Evolutionary conservation across 2,113 vertebrate genomes (phyloP).

Genomic region (Dicentrarchus labrax): DNA sequence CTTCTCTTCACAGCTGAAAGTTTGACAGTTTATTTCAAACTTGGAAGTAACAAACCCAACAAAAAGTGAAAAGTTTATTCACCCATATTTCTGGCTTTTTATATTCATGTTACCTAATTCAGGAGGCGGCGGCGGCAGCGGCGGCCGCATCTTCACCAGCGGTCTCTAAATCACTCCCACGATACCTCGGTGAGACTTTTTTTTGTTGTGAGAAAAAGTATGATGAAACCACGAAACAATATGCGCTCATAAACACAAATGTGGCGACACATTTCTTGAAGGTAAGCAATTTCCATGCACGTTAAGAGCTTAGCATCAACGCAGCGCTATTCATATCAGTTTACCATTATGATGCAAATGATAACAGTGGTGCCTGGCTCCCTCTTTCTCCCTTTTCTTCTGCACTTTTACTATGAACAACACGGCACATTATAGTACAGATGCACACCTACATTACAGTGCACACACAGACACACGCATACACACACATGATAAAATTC

Average conservation of each 20-base stretch:
- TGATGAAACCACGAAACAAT: slow-evolving; percentile 79
- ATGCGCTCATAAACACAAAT: slow-evolving; percentile 42
- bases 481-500: slow-evolving; percentile 52
- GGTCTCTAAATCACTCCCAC: slow-evolving; percentile 64
- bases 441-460: slow-evolving; percentile 71
- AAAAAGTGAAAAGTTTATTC: slow-evolving; percentile 33
- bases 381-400: slow-evolving; percentile 46
- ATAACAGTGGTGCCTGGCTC: slow-evolving; percentile 74
- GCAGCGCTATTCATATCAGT: slow-evolving; percentile 76
- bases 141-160: slow-evolving; percentile 18
- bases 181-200: slow-evolving; percentile 60
- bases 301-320: slow-evolving; percentile 76
- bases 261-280: slow-evolving; percentile 76
- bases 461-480: slow-evolving; percentile 49
- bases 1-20: background rate
- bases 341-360: slow-evolving; percentile 85
- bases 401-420: slow-evolving; percentile 64
- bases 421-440: slow-evolving; percentile 47
- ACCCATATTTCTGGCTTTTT: slow-evolving; percentile 13
- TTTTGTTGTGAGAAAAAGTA: slow-evolving; percentile 44
- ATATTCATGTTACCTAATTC: slow-evolving; percentile 46
- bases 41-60: slow-evolving; percentile 3
- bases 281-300: slow-evolving; percentile 78
- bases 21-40: slow-evolving; percentile 29
- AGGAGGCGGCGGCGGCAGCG: slow-evolving; percentile 44